Base-by-base conservation (phyloP, 2,797 vertebrate species). In the Lepus oiostolus region DNA sequence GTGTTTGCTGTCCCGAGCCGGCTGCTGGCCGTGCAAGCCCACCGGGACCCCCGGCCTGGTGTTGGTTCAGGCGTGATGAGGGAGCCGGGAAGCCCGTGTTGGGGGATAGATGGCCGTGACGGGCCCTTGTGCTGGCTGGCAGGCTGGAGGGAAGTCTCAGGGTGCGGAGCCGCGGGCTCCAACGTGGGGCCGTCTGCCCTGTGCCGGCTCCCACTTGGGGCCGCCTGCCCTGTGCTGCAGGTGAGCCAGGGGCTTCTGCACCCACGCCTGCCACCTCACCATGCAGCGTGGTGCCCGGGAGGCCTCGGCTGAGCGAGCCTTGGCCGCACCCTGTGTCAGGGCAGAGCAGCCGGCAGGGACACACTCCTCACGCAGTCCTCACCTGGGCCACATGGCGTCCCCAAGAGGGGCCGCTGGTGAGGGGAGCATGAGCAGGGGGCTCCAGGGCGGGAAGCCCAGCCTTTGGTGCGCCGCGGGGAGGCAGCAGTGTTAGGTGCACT, bases 41-140 rank as follows among this genome's bases (percentile, higher is more conserved):
- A 7, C 28, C 12, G 22, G 75, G 74, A 35, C 58, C 14, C 58
- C 32, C 19, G 81, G 86, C 76, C 83, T 74, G 75, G 47, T 0
- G 9, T 67, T 9, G 71, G 54, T 32, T 32, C 22, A 6, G 52
- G 81, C 19, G 5, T 19, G n/a, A 38, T 0, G 19, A 30, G 63
- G 19, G 38, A 22, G 30, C 4, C 1, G 26, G 47, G 16, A 38
- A 0, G 26, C 30, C 1, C 11, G 26, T 9, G 35, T 7, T 10
- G 7, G 7, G 22, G 42, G 94, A n/a, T 72, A 47, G 89, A 70
- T 9, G 16, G 22, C 11, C 9, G 72, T 4, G 0, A 12, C 0
- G 21, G 62, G 24, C 26, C 24, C 1, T 4, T 72, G 32, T 0
- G 1, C 16, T 0, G 4, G 32, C 21, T 1, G 9, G 5, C 9